Conservation (phyloP, 2,888 invertebrate species). For the Sesia bembeciformis region DNA sequence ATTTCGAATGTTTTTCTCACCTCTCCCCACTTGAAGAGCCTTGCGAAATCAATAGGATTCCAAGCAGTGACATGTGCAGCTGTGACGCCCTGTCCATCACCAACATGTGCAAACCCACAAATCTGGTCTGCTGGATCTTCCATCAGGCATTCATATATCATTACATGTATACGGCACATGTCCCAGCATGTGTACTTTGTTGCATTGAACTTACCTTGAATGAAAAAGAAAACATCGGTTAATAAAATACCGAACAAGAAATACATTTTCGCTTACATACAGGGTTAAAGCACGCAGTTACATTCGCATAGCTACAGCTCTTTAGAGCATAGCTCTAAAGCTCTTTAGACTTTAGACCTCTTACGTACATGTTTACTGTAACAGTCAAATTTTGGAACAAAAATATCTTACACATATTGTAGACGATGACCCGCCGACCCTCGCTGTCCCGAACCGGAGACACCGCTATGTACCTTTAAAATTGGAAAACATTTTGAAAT, state of each 20-base stretch:
- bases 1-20: slow-evolving; percentile 33
- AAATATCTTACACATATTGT: slow-evolving; percentile 70
- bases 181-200: slow-evolving; percentile 78
- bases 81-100: slow-evolving; percentile 77
- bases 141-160: slow-evolving; percentile 83
- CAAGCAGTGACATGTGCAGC: slow-evolving; percentile 80
- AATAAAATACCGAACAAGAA: too few relatives aligned
- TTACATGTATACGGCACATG: slow-evolving; percentile 79
- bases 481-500: slow-evolving; percentile 37
- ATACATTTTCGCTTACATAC: too few relatives aligned
- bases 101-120: slow-evolving; percentile 82
- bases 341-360: too few relatives aligned
- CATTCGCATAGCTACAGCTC: too few relatives aligned
- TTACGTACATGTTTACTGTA: too few relatives aligned
- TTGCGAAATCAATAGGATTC: slow-evolving; percentile 82
- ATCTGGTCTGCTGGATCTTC: slow-evolving; percentile 85
- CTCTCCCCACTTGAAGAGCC: slow-evolving; percentile 84
- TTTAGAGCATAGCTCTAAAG: too few relatives aligned
- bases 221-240: background rate
- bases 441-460: slow-evolving; percentile 82
- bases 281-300: too few relatives aligned
- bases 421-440: slow-evolving; percentile 83
- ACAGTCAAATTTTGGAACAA: slow-evolving; percentile 6
- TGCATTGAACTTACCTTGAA: slow-evolving; percentile 79
- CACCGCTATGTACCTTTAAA: slow-evolving; percentile 79